Percentiles rank a stretch among this genome's conserved stretches.
Conservation (phyloP, 2,888 invertebrate genomes). For the Drosophila antonietae region DNA sequence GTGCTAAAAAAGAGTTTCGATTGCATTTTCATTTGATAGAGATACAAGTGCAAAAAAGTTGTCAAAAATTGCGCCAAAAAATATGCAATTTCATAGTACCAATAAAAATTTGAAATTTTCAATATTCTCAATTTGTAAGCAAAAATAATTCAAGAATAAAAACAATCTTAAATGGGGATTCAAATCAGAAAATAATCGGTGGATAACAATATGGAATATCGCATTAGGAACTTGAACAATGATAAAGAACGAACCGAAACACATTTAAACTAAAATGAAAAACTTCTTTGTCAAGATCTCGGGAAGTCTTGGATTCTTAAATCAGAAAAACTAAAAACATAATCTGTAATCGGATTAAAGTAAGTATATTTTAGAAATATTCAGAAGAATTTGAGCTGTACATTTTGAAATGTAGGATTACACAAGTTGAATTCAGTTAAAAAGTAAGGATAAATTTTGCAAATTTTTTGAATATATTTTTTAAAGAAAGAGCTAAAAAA, state of each 20-base stretch:
- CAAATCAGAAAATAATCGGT: neutral
- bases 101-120: slow-evolving; percentile 58
- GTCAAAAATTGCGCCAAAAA: slow-evolving; percentile 83
- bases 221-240: neutral
- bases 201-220: neutral
- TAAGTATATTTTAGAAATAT: neutral
- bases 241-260: neutral
- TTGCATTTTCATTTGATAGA: slow-evolving; percentile 50
- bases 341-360: neutral
- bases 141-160: slow-evolving; percentile 11
- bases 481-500: neutral
- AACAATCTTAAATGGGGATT: neutral
- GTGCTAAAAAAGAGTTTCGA: slow-evolving; percentile 60
- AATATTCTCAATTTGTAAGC: slow-evolving; percentile 27
- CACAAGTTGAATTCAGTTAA: neutral
- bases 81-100: slow-evolving; percentile 81
- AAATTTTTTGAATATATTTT: neutral
- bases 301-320: too few species aligned
- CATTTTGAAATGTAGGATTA: neutral
- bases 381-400: neutral
- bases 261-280: neutral
- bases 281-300: neutral
- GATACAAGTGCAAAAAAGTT: slow-evolving; percentile 80
- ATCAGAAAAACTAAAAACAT: neutral
- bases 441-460: neutral